phyloP scores from a whole-genome alignment of 2,797 vertebrate species.

The Heterohyrax brucei region DNA sequence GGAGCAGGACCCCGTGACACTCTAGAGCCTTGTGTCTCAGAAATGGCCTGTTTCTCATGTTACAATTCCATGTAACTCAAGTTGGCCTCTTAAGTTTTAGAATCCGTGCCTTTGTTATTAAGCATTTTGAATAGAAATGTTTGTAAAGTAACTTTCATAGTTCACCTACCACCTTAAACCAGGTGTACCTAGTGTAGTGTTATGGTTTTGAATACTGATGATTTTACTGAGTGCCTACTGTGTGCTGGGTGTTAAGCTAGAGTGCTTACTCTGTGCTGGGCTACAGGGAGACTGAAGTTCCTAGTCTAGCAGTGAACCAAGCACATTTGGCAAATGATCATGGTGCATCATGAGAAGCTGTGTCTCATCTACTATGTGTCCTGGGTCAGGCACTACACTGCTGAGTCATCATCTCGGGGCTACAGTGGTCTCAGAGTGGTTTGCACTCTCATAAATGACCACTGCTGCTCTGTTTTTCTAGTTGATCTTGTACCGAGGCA shows the following conservation, averaged over 20 bases:
- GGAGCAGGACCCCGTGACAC: too few species aligned
- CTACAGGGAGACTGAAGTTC: not conserved
- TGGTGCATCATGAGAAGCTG: not conserved
- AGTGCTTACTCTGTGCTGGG: too few species aligned
- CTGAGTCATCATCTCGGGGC: not conserved
- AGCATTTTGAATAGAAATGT: not conserved
- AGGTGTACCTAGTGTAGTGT: not conserved
- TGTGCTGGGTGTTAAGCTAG: too few species aligned
- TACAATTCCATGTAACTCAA: not conserved
- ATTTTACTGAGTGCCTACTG: rapidly evolving
- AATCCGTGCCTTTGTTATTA: not conserved
- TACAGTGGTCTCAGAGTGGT: not conserved
- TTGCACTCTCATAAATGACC: not conserved
- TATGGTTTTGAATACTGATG: not conserved
- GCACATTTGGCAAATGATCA: not conserved
- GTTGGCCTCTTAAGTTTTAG: not conserved
- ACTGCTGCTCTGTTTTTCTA: not conserved
- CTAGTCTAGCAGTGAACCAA: too few species aligned
- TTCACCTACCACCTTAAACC: not conserved
- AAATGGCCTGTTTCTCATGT: not conserved
- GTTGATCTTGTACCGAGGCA: not conserved
- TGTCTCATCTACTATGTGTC: rapidly evolving
- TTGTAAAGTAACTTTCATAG: not conserved
- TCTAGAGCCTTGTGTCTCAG: not conserved
- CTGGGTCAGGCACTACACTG: rapidly evolving